Conservation (phyloP, 2,797 vertebrate species). For the Babyrousa celebensis region DNA sequence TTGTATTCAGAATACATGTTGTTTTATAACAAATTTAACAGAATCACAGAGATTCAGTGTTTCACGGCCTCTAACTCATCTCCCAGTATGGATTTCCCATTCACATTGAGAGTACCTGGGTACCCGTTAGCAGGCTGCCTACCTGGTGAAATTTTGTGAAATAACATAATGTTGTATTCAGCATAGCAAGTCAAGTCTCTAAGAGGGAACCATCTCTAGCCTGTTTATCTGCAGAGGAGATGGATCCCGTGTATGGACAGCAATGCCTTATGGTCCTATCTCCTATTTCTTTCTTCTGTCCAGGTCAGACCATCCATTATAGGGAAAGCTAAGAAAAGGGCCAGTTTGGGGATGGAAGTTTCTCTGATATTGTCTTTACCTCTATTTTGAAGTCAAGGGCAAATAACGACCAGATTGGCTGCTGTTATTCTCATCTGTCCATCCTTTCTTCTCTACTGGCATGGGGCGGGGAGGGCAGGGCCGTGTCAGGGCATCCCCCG, state of each 20-base stretch:
- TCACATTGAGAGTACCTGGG: background rate
- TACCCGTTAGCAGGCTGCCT: background rate
- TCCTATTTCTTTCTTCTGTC: background rate
- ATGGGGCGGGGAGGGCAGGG: too few species aligned
- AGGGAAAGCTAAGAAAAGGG: background rate
- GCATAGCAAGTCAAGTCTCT: background rate
- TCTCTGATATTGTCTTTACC: background rate
- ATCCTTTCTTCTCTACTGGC: background rate
- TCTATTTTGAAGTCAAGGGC: background rate
- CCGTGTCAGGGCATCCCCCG: background rate
- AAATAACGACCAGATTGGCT: background rate
- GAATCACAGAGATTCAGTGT: background rate
- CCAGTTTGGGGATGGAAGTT: background rate
- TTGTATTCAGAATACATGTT: slow-evolving; percentile 54
- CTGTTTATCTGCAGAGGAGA: background rate
- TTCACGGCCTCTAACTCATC: background rate
- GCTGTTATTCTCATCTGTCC: background rate
- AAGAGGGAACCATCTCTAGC: background rate
- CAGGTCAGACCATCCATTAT: background rate
- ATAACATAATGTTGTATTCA: background rate
- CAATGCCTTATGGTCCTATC: background rate
- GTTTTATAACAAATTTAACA: background rate
- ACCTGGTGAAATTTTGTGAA: background rate
- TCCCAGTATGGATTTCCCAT: background rate
- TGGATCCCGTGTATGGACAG: fast-evolving